Evolutionary conservation across 2,888 invertebrate species (phyloP).

Genomic region (Lydus trimaculatus): DNA sequence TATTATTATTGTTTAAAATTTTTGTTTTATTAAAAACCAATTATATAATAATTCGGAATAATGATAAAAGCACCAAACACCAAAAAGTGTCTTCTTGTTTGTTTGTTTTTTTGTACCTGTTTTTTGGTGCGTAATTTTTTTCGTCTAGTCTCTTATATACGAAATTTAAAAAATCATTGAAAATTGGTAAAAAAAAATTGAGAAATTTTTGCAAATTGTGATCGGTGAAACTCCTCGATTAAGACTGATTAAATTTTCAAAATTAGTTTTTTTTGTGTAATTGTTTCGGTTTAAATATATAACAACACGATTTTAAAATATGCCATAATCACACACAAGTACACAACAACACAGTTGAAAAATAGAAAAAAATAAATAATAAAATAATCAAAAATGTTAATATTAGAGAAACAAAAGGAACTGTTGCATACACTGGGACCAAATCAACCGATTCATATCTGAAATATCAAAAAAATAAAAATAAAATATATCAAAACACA

Average conservation of each 20-base stretch:
- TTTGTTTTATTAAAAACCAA: not conserved
- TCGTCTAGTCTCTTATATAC: conserved; percentile 32
- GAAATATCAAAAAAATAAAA: conserved; percentile 51
- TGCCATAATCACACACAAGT: conserved; percentile 50
- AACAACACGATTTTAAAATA: conserved; percentile 50
- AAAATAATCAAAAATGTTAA: not conserved
- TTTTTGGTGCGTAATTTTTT: conserved; percentile 41
- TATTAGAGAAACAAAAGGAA: conserved; percentile 21
- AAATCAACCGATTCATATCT: conserved; percentile 60
- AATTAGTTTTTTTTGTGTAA: conserved; percentile 38
- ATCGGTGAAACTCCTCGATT: conserved; percentile 54
- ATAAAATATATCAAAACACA: conserved; percentile 49
- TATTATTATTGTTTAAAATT: not conserved
- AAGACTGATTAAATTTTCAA: conserved; percentile 56
- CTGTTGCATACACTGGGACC: conserved; percentile 59
- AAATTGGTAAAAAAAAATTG: conserved; percentile 42
- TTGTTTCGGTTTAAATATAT: not conserved
- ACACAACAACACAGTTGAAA: conserved; percentile 38
- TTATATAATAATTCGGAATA: conserved; percentile 19
- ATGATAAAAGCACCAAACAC: conserved; percentile 51
- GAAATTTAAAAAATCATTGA: conserved; percentile 27
- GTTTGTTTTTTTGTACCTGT: conserved; percentile 47
- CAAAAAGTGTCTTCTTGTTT: conserved; percentile 59
- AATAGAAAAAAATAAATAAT: conserved; percentile 30
- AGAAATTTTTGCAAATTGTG: conserved; percentile 51